Base-by-base conservation (phyloP, 2,113 vertebrate species). In the Merops nubicus region DNA sequence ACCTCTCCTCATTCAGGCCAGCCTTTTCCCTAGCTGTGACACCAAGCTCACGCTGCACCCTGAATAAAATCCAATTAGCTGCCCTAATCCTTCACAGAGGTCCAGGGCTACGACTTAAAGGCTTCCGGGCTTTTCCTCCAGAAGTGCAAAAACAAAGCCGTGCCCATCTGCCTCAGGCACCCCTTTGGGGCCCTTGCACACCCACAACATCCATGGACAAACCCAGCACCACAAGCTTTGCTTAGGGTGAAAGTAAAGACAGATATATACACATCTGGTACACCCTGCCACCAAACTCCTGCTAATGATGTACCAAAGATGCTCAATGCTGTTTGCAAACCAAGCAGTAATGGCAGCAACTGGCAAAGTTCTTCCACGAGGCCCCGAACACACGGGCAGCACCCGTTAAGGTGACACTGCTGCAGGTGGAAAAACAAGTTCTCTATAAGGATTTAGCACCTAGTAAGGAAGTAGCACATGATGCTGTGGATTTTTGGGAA, bases 31-130 rank as follows among this genome's bases (percentile, higher is more conserved):
- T 11, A 16, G 60, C 67, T 18, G n/a, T 2, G 12, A 62, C 0
- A 7, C 53, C 0, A 5, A 91, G 51, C 45, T 60, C 13, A 0
- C 5, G 1, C 14, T 8, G 20, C 64, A 34, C 48, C 69, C 8
- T 1, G 15, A 77, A 45, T 43, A 29, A 77, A 91, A 91, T 34
- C 59, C 91, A 68, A 22, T 64, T 59, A 73, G 15, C 59, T 5
- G 0, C 6, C 48, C 74, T 57, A 47, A 72, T 73, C 79, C n/a
- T 43, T n/a, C 23, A 13, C 43, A 7, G 68, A 59, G 19, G 11
- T 29, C 48, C 2, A 0, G 9, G 19, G 60, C 33, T 48, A 57
- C 1, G 1, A 43, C 4, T 43, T 34, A 11, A 68, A 77, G 54
- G 42, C n/a, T 85, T 56, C 51, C 70, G 62, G 87, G 45, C 18